A percentile compares a stretch with the other conserved stretches of the same genome.
These are phyloP conservation scores for Pseudomyrmex pallidus DNA, from an alignment of 1,140 invertebrate genomes.

Conservation along the genomic window DNA sequence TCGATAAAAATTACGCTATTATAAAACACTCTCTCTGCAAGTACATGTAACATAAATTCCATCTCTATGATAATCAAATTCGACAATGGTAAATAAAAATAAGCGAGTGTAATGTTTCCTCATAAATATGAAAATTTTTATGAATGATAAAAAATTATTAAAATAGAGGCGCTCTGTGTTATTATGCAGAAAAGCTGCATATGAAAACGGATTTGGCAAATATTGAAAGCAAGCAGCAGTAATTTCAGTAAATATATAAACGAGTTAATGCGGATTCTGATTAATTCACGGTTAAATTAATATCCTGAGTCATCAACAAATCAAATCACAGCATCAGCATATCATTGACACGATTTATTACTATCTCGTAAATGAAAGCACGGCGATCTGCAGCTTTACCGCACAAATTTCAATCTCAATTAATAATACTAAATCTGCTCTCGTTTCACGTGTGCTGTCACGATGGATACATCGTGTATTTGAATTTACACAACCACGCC, in stretches of 20 bases:
- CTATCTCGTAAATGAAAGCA: slow-evolving; percentile 45
- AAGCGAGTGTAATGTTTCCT: background rate
- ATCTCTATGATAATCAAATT: slow-evolving; percentile 25
- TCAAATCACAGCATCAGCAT: slow-evolving; percentile 49
- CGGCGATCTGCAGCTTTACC: slow-evolving; percentile 35
- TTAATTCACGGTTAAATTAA: slow-evolving; percentile 60
- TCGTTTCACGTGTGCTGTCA: slow-evolving; percentile 31
- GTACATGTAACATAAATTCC: background rate
- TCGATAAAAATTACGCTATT: background rate
- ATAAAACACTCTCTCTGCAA: too few relatives aligned
- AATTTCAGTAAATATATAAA: slow-evolving; percentile 53
- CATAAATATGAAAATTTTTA: slow-evolving; percentile 46
- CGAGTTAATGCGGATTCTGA: slow-evolving; percentile 42
- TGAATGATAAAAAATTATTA: slow-evolving; percentile 19
- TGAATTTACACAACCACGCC: slow-evolving; percentile 2
- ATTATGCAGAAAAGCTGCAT: background rate
- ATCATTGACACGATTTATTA: slow-evolving; percentile 54
- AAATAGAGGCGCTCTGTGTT: background rate
- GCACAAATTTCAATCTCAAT: slow-evolving; percentile 31
- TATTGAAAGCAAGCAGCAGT: slow-evolving; percentile 22
- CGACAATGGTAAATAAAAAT: slow-evolving; percentile 15
- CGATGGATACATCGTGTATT: background rate
- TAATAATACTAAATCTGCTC: slow-evolving; percentile 49
- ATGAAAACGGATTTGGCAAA: slow-evolving; percentile 20
- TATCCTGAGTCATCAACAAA: slow-evolving; percentile 40